Percentiles rank a stretch among this genome's conserved stretches.
Evolutionary conservation across 2,888 invertebrate genomes (phyloP).

Genomic region (Helicoverpa assulta): DNA sequence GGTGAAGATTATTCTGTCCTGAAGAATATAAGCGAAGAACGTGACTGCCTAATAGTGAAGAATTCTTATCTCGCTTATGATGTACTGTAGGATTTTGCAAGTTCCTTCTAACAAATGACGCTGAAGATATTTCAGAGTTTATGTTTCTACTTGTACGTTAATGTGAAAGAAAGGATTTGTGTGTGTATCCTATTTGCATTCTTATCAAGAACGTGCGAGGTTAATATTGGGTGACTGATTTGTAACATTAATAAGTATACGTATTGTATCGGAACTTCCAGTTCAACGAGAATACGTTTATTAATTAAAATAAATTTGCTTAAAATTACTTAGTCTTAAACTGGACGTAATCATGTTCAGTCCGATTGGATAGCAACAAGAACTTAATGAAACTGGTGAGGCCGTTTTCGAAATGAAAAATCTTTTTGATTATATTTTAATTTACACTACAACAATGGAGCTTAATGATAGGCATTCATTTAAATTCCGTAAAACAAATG

Average conservation of each 20-base stretch:
- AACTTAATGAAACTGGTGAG: slow-evolving; percentile 11
- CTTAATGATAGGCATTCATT: slow-evolving; percentile 30
- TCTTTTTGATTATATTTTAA: slow-evolving; percentile 27
- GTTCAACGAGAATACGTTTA: no score
- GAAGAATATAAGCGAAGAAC: slow-evolving; percentile 47
- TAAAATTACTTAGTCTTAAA: no score
- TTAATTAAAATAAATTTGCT: no score
- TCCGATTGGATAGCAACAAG: not conserved
- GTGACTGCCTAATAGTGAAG: slow-evolving; percentile 33
- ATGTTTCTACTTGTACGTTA: slow-evolving; percentile 1
- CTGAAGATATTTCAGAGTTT: no score
- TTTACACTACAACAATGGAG: slow-evolving; percentile 15
- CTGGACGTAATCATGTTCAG: not conserved
- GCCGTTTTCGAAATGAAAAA: slow-evolving; percentile 2
- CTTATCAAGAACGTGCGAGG: no score
- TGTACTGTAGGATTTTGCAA: slow-evolving; percentile 20
- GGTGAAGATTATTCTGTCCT: slow-evolving; percentile 45
- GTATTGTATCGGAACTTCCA: no score
- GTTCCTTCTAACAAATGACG: slow-evolving; percentile 1
- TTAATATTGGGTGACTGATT: no score
- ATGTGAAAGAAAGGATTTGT: not conserved
- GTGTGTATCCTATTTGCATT: not conserved
- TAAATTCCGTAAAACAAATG: slow-evolving; percentile 20
- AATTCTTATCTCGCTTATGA: slow-evolving; percentile 19
- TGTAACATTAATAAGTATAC: no score